These are phyloP conservation scores for Riparia riparia DNA, from an alignment of 2,113 vertebrate species.

Conservation along the genomic window DNA sequence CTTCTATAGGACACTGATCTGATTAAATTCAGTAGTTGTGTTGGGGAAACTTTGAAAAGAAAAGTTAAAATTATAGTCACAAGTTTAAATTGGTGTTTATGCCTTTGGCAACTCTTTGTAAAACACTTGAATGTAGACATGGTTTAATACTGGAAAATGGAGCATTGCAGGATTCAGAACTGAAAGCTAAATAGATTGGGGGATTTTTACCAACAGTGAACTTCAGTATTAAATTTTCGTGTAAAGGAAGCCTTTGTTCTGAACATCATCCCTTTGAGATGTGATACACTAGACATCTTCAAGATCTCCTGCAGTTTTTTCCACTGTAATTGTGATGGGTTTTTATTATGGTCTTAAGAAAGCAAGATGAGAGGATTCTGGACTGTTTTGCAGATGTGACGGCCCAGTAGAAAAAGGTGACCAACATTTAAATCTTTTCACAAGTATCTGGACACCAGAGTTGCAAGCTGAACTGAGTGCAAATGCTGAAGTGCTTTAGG, in stretches of 20 bases:
- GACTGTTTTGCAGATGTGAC: background rate
- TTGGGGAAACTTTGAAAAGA: background rate
- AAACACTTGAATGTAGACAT: background rate
- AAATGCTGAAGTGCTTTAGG: background rate
- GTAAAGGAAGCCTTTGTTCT: constrained; percentile 4
- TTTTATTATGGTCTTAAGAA: background rate
- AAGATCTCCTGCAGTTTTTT: background rate
- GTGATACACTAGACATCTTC: background rate
- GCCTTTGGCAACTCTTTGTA: background rate
- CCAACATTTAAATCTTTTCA: background rate
- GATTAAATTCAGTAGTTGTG: background rate
- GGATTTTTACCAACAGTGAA: background rate
- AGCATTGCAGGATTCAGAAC: background rate
- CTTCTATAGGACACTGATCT: background rate
- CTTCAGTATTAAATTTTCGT: background rate
- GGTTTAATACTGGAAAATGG: background rate
- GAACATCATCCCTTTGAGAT: background rate
- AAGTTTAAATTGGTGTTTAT: background rate
- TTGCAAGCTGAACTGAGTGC: background rate
- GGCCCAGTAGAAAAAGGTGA: background rate
- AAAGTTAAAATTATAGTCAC: background rate
- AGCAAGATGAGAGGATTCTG: background rate
- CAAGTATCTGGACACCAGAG: constrained; percentile 18
- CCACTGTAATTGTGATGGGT: background rate
- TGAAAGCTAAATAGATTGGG: background rate